phyloP scores from a whole-genome alignment of 2,113 vertebrate species.

The Calidris pugnax region DNA sequence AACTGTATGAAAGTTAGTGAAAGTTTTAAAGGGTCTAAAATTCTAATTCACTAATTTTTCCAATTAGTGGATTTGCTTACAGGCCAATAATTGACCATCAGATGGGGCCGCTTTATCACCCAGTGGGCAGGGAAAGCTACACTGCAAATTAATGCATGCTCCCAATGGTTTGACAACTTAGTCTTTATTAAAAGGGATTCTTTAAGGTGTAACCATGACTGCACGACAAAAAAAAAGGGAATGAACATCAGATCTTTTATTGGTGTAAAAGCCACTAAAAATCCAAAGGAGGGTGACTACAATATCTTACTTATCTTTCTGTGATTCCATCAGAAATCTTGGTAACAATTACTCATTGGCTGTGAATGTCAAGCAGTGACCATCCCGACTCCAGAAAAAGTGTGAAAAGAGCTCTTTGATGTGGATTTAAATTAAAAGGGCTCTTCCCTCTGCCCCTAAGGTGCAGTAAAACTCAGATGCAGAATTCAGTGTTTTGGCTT shows the following conservation, averaged over 20 bases:
- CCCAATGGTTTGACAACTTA: fast-evolving
- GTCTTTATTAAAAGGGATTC: neutral
- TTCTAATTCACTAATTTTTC: neutral
- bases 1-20: neutral
- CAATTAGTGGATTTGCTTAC: neutral
- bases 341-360: neutral
- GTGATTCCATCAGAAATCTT: neutral
- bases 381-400: neutral
- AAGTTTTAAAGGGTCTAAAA: neutral
- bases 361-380: neutral
- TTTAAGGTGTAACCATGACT: neutral
- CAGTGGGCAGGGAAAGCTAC: neutral
- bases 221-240: neutral
- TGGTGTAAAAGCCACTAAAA: neutral
- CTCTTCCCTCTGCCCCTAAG: neutral
- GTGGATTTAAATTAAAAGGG: neutral
- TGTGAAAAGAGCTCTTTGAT: neutral
- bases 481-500: neutral
- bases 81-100: neutral
- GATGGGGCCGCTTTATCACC: neutral
- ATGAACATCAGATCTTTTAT: fast-evolving
- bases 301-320: neutral
- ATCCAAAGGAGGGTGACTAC: neutral
- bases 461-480: neutral
- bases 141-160: neutral